Conservation (phyloP, 2,113 vertebrate species). For the Mus pahari region DNA sequence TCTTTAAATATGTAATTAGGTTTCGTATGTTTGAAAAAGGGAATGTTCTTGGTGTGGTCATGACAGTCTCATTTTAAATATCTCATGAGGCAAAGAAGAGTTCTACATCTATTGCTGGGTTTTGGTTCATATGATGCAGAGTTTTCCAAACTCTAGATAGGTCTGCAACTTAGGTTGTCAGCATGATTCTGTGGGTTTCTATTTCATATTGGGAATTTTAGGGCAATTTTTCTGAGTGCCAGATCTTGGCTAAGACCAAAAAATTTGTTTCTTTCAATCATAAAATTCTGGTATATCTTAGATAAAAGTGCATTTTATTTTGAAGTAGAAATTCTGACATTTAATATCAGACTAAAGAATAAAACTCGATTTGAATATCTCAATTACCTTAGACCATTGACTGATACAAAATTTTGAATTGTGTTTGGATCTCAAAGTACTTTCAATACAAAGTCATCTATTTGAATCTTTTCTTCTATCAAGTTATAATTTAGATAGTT, state of each 20-base stretch:
- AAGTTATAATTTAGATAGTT: constrained; percentile 46
- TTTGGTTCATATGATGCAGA: neutral
- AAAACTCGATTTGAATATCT: constrained; percentile 55
- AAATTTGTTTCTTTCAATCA: constrained; percentile 23
- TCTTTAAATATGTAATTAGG: neutral
- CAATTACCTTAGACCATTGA: neutral
- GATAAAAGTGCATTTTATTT: constrained; percentile 25
- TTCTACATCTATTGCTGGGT: neutral
- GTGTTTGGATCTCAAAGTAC: constrained; percentile 43
- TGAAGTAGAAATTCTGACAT: constrained; percentile 51
- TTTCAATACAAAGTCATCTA: neutral
- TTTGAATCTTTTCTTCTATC: constrained; percentile 38
- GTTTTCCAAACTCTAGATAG: too few relatives aligned
- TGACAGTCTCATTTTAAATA: neutral
- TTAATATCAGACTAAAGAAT: neutral
- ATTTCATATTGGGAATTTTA: neutral
- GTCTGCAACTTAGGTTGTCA: neutral
- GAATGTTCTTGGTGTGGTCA: neutral
- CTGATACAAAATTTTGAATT: constrained; percentile 2
- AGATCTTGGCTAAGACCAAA: neutral
- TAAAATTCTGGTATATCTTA: constrained; percentile 48
- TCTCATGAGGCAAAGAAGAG: neutral
- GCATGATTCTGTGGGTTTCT: neutral
- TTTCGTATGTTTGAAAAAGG: constrained; percentile 14
- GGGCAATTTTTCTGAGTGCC: neutral